Evolutionary conservation across 2,797 vertebrate genomes (phyloP).

Genomic region (Poecilia velifera): DNA sequence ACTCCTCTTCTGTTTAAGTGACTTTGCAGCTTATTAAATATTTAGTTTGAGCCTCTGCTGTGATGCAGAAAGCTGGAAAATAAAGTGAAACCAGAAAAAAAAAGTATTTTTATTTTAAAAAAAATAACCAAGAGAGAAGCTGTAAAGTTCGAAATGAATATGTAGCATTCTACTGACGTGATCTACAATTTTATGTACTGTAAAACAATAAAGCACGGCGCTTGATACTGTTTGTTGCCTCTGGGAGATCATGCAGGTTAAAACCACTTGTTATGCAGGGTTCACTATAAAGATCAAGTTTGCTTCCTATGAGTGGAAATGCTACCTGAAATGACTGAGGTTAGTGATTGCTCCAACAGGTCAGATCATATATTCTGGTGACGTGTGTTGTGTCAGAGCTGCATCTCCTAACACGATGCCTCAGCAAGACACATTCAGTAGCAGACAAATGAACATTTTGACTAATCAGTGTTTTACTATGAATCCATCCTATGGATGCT

Average conservation of each 20-base stretch:
- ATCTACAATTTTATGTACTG: not conserved
- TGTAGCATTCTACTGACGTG: not conserved
- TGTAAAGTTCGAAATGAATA: not conserved
- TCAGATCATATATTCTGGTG: not conserved
- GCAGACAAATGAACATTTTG: slow-evolving; percentile 16
- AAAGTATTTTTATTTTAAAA: not conserved
- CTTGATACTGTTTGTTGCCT: not conserved
- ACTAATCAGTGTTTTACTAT: slow-evolving; percentile 62
- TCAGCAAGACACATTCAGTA: slow-evolving; percentile 39
- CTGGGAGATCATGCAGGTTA: not conserved
- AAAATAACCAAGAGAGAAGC: not conserved
- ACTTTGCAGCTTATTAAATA: not conserved
- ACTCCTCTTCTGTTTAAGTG: not conserved
- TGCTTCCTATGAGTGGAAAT: not conserved
- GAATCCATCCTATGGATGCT: slow-evolving; percentile 52
- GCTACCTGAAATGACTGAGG: not conserved
- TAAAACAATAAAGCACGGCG: not conserved
- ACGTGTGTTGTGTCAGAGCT: slow-evolving; percentile 22
- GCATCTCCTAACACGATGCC: slow-evolving; percentile 55
- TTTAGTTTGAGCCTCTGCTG: not conserved
- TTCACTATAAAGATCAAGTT: not conserved
- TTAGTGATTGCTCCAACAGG: not conserved
- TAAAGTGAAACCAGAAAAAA: not conserved
- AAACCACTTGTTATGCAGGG: not conserved
- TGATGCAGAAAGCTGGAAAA: not conserved